These are phyloP conservation scores for Plutomurus gul DNA, from an alignment of 1,140 invertebrate species.

Conservation along the genomic window DNA sequence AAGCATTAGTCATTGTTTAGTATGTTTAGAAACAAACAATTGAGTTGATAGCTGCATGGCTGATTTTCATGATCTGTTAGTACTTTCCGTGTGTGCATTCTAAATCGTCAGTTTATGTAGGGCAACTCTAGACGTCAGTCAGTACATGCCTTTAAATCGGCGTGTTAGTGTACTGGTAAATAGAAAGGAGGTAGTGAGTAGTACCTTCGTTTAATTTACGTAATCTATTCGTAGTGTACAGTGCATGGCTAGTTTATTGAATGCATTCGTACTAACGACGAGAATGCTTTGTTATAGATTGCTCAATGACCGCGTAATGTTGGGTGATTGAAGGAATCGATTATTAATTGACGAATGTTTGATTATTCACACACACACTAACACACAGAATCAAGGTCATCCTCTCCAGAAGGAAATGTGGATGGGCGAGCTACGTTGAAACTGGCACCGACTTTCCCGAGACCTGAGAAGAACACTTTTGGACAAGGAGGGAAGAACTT, in stretches of 20 bases:
- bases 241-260: background rate
- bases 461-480: background rate
- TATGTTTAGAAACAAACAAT: too few relatives aligned
- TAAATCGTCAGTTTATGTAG: too few relatives aligned
- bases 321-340: background rate
- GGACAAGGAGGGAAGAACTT: background rate
- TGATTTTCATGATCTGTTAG: too few relatives aligned
- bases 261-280: background rate
- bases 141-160: too few relatives aligned
- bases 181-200: background rate
- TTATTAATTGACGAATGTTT: background rate
- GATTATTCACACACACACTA: too few relatives aligned
- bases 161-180: background rate
- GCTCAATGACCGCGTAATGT: background rate
- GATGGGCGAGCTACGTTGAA: slow-evolving; percentile 19
- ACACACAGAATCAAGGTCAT: slow-evolving; percentile 40
- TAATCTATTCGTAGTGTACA: background rate
- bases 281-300: background rate
- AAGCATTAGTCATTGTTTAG: too few relatives aligned
- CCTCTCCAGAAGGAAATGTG: slow-evolving; percentile 29
- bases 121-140: too few relatives aligned
- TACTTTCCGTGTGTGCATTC: too few relatives aligned
- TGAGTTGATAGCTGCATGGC: too few relatives aligned
- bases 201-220: background rate
- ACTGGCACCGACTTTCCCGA: background rate